Evolutionary conservation across 2,113 vertebrate genomes (phyloP).

Genomic region (Raphicerus campestris): DNA sequence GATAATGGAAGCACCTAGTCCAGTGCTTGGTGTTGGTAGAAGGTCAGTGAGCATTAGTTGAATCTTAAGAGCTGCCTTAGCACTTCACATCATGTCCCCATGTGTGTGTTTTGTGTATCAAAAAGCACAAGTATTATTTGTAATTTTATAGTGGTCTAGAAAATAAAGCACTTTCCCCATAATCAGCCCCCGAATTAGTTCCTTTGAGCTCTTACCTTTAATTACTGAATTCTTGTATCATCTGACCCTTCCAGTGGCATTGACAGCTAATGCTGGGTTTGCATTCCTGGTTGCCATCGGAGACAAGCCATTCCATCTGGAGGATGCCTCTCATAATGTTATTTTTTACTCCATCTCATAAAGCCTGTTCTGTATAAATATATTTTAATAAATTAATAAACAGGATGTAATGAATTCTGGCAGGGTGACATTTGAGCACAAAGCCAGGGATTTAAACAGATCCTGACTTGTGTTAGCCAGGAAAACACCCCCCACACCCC

Average conservation of each 20-base stretch:
- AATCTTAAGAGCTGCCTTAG: background rate
- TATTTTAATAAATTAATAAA: conserved; percentile 88
- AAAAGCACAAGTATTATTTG: background rate
- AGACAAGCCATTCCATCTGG: conserved; percentile 61
- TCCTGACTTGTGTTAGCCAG: conserved; percentile 79
- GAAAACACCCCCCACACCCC: conserved; percentile 56
- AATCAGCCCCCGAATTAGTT: conserved; percentile 13
- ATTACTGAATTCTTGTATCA: conserved; percentile 63
- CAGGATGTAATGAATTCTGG: conserved; percentile 84
- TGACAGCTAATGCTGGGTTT: conserved; percentile 61
- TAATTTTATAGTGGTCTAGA: background rate
- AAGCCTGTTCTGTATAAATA: conserved; percentile 82
- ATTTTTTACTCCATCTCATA: conserved; percentile 81
- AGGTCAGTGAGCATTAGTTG: background rate
- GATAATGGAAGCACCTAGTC: too few relatives aligned
- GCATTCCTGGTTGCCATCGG: conserved; percentile 61
- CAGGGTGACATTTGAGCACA: conserved; percentile 86
- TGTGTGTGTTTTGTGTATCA: background rate
- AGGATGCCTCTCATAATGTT: conserved; percentile 80
- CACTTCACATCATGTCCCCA: too few relatives aligned
- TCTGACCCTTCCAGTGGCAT: conserved; percentile 44
- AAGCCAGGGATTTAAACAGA: conserved; percentile 78
- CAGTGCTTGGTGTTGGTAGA: too few relatives aligned
- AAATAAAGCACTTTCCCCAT: background rate
- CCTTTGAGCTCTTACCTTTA: conserved; percentile 36